Evolutionary conservation across 2,888 invertebrate species (phyloP).

Genomic region (Notocelia uddmanniana): DNA sequence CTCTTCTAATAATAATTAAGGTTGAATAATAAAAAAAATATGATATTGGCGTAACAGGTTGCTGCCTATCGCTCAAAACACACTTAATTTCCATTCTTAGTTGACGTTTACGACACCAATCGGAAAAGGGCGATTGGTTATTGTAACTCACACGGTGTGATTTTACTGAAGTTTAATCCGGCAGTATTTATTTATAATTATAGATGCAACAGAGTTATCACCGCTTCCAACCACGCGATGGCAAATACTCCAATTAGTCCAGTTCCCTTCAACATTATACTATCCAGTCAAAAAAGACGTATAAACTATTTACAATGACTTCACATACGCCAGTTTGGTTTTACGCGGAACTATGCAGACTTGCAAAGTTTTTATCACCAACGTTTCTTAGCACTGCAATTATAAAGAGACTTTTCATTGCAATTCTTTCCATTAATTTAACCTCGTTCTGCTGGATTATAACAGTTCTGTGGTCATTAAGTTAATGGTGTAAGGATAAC

Average conservation of each 20-base stretch:
- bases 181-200: not conserved
- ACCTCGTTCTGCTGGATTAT: constrained; percentile 6
- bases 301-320: not conserved
- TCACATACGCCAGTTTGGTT: not conserved
- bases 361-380: constrained; percentile 17
- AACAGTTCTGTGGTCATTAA: constrained; percentile 14
- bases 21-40: too few relatives aligned
- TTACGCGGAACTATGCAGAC: not conserved
- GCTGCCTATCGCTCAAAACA: too few relatives aligned
- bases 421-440: constrained; percentile 16
- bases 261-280: not conserved
- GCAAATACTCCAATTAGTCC: not conserved
- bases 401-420: constrained; percentile 19
- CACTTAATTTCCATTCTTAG: too few relatives aligned
- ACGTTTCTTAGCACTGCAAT: constrained; percentile 7
- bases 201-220: not conserved
- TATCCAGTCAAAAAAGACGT: not conserved
- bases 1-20: too few relatives aligned
- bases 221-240: not conserved
- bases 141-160: too few relatives aligned
- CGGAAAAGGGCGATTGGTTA: too few relatives aligned
- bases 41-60: too few relatives aligned
- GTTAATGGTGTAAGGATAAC: constrained; percentile 6
- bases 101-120: too few relatives aligned
- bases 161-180: not conserved